phyloP scores from a whole-genome alignment of 2,113 vertebrate species.

The Gnathonemus echidnorhynchus region DNA sequence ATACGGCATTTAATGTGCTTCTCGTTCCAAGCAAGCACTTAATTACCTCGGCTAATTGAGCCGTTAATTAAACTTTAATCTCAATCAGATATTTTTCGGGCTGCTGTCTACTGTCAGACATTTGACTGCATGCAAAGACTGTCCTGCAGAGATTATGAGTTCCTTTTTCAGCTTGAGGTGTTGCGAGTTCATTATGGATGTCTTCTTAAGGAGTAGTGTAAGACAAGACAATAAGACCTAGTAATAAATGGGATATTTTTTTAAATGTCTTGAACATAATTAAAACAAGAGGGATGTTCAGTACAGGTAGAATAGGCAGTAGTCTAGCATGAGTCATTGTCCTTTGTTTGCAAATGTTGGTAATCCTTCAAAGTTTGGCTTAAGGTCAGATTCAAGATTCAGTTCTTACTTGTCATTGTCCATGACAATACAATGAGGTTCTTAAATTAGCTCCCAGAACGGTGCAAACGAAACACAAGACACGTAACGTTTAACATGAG shows the following conservation, averaged over 20 bases:
- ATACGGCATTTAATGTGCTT: neutral
- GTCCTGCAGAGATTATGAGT: neutral
- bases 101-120: slow-evolving; percentile 5
- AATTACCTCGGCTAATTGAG: slow-evolving; percentile 47
- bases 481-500: neutral
- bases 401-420: neutral
- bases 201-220: neutral
- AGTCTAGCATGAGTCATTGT: neutral
- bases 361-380: neutral
- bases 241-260: neutral
- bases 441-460: neutral
- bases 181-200: neutral
- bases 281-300: neutral
- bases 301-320: neutral
- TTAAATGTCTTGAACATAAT: neutral
- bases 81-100: slow-evolving; percentile 39
- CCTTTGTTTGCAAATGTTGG: slow-evolving; percentile 2
- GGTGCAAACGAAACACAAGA: neutral
- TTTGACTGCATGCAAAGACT: neutral
- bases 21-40: slow-evolving; percentile 26
- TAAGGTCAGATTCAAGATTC: neutral
- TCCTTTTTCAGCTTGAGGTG: neutral
- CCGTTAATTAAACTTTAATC: slow-evolving; percentile 41
- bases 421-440: neutral
- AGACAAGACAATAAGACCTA: neutral